Base-by-base conservation (phyloP, 2,888 invertebrate genomes). In the Parnassius glacialis region DNA sequence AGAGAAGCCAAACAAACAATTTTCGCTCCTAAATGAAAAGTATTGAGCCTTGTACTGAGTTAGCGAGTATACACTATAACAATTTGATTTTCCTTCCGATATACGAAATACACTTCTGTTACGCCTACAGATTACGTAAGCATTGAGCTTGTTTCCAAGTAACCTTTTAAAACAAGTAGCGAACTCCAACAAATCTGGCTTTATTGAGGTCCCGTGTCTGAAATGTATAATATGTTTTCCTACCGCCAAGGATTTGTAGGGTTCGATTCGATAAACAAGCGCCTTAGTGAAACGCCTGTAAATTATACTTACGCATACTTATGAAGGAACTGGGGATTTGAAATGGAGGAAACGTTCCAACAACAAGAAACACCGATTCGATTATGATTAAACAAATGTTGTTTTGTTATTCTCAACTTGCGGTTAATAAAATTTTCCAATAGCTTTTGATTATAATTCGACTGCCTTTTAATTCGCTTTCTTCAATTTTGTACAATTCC, bases 31-130 rank as follows among this genome's bases (percentile, higher is more conserved):
- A 57, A 34, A 10, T 42, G 13, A 11, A 7, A 10, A 43, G 52
- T 25, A 48, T 44, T 62, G 57, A 25, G 43, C 45, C 25, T 55
- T 42, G 45, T 58, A 50, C 41, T 44, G 53, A 51, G 41, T 55
- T 59, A 62, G 54, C 58, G 62, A 55, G 58, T 51, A 55, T 48
- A 53, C 62, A 25, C 44, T 54, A 55, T 58, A 51, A 62, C 62
- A 57, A 62, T 62, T 62, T 62, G 62, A 63, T 63, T 63, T 51
- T 55, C 51, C 13, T 56, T 59, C 51, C 16, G 59, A 63, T 63
- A 63, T 63, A 54, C 59, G 20, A 47, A 52, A 63, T 63, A 55
- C 59, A 47, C 55, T 47, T 9, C 42, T 55, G 52, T 63, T 59
- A 56, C 52, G 41, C 47, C 54, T 11, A 59, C 47, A 51, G 55